Base-by-base conservation (phyloP, 1,140 invertebrate species). In the Lucilia sericata region DNA sequence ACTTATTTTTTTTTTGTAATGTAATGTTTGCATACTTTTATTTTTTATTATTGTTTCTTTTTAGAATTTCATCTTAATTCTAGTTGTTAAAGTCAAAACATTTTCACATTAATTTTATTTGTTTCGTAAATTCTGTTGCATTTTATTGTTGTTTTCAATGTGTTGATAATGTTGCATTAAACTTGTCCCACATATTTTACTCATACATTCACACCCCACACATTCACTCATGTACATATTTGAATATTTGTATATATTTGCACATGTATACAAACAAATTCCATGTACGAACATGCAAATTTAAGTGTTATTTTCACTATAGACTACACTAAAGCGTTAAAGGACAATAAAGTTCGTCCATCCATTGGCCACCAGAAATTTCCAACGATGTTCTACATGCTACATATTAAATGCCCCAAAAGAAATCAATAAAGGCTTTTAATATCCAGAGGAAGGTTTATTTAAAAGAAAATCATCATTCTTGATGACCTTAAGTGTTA, bases 61-160 rank as follows among this genome's bases (percentile, higher is more conserved):
- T 70, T 10, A 70, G 65, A 8, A 70, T 70, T 70, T 70, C 65
- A 70, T 21, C 65, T 70, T 19, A 60, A 60, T 60, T 60, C 55
- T 60, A n/a, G 14, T n/a, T 70, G 65, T 70, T 70, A 70, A 70
- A 70, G 65, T n/a, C 65, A 70, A 70, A 70, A 70, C 65, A 70
- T 70, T 70, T 70, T 2, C 65, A 60, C 55, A 60, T 60, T 60
- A 60, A 60, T 70, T 21, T 70, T 25, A 9, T 4, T 70, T 70
- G 65, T 70, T 70, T 70, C 21, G 19, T 25, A 70, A 70, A 70
- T 70, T 70, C 65, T 21, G 9, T 19, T 70, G 19, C n/a, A 70
- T 60, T 60, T 60, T 60, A 70, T 25, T 70, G 65, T 70, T 70
- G 21, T 70, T 12, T 70, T 70, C 19, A 70, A n/a, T n/a, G 65